Evolutionary conservation across 2,888 invertebrate genomes (phyloP).

Genomic region (Pasiphila rectangulata): DNA sequence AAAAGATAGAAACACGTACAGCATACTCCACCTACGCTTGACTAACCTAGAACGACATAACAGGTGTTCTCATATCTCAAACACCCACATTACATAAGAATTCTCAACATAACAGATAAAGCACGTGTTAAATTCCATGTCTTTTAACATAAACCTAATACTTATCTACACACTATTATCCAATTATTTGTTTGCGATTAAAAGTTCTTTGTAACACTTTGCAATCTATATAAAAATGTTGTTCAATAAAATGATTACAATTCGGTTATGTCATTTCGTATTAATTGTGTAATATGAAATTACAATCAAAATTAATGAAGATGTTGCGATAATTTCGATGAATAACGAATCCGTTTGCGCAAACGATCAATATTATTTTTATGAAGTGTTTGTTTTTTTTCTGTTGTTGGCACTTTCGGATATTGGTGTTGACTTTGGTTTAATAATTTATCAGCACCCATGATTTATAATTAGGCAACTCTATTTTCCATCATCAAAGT

Average conservation of each 20-base stretch:
- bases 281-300: conserved; percentile 29
- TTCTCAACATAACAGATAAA: conserved; percentile 25
- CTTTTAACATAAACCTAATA: conserved; percentile 23
- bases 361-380: conserved; percentile 3
- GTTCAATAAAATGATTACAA: conserved; percentile 29
- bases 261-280: conserved; percentile 37
- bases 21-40: neutral
- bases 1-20: neutral
- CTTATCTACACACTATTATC: conserved; percentile 14
- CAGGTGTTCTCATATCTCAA: conserved; percentile 23
- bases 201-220: conserved; percentile 32
- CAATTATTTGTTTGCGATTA: conserved; percentile 25
- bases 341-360: conserved; percentile 18
- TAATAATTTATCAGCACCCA: too few relatives aligned
- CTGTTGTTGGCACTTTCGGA: too few relatives aligned
- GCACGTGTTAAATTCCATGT: conserved; percentile 29
- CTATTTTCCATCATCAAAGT: too few relatives aligned
- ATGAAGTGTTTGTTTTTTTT: too few relatives aligned
- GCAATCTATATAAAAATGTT: conserved; percentile 28
- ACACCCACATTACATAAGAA: conserved; percentile 25
- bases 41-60: conserved; percentile 27
- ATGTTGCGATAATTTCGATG: conserved; percentile 18
- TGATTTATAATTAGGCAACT: too few relatives aligned
- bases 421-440: too few relatives aligned
- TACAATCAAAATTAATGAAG: conserved; percentile 19